Evolutionary conservation across 1,140 invertebrate genomes (phyloP), one percentile per base, ranked within the genome.

Genomic region (Arctopsyche grandis): DNA sequence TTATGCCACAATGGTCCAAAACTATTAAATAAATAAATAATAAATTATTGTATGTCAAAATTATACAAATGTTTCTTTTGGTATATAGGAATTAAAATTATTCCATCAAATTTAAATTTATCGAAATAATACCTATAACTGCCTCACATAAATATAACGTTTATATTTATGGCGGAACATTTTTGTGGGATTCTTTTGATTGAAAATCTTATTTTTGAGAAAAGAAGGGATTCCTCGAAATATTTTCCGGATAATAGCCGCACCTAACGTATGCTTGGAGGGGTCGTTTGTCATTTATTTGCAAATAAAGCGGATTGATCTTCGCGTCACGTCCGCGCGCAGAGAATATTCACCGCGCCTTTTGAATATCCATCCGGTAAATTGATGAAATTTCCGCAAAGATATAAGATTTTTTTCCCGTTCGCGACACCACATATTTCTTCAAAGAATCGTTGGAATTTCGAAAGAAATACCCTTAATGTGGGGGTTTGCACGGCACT

Each of bases 351-450:
- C 48, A 12, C 10, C 16, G 10, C 63, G 21, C 24, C 48, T 52
- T 63, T 21, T 21, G 43, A 71, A 71, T 71, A 46, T 48, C 38
- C 44, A 46, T 71, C 12, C 21, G 69, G 38, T 24, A 48, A 71
- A 44, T 71, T 71, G 44, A 71, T 26, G 58, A 74, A 79, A 71
- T 79, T 79, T 69, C 44, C 70, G 38, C 70, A 46, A 74, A 75
- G 43, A 79, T 76, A 75, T 81, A 77, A 81, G 77, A 81, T 81
- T 81, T 79, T 79, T 48, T 29, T 44, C 43, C 56, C 26, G 70
- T 66, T 60, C 38, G 73, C 71, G 48, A 74, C 48, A 46, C 19
- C 46, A 16, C 69, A 48, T 77, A 79, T 77, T 81, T 81, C 74
- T 78, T 71, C 75, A 75, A 48, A 70, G 70, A 79, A 79, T 79